Conservation (phyloP, 2,113 vertebrate species). For the Amphilophus citrinellus region DNA sequence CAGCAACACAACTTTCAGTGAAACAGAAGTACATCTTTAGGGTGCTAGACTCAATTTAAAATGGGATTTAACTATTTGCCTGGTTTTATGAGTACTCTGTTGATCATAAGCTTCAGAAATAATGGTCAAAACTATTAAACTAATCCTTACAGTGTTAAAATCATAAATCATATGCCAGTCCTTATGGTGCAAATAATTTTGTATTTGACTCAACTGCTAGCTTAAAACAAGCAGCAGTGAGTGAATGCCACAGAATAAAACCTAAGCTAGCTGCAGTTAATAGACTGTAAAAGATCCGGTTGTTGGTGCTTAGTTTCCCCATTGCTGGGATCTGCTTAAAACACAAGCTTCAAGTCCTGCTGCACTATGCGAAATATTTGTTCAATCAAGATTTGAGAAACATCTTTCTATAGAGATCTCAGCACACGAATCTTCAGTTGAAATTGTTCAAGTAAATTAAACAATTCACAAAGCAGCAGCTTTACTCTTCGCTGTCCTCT, state of each 20-base stretch:
- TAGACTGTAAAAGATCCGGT: rapidly evolving
- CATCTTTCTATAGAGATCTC: rapidly evolving
- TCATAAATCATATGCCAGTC: not conserved
- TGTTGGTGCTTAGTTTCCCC: not conserved
- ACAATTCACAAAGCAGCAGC: not conserved
- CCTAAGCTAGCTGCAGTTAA: not conserved
- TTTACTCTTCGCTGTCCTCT: not conserved
- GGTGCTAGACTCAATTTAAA: not conserved
- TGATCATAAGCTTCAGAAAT: not conserved
- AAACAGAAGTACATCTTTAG: not conserved
- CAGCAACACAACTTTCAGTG: not conserved
- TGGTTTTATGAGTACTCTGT: not conserved
- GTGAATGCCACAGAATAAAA: not conserved
- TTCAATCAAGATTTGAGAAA: not conserved
- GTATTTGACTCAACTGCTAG: not conserved
- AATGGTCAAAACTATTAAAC: not conserved
- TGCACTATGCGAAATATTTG: not conserved
- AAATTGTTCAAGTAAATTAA: not conserved
- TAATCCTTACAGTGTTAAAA: not conserved
- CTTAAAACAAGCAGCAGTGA: not conserved
- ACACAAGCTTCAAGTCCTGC: not conserved
- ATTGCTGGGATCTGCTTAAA: not conserved
- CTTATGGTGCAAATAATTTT: not conserved
- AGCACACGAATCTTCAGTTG: not conserved
- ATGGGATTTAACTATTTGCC: not conserved